These are phyloP conservation scores for Agelastica alni DNA, from an alignment of 2,888 invertebrate genomes.

Conservation along the genomic window DNA sequence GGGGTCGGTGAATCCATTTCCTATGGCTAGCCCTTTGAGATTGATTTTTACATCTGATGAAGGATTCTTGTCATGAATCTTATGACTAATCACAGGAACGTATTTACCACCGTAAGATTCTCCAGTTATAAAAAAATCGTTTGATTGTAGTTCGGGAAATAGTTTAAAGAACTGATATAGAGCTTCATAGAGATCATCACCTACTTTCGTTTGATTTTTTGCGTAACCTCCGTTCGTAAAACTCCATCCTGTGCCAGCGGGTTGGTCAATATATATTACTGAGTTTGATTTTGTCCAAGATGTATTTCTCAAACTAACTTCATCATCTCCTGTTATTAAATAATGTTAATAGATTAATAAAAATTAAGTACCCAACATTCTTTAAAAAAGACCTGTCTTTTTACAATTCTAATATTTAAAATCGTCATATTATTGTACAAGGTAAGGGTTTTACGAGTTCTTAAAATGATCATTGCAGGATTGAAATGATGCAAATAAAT, in stretches of 20 bases:
- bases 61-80: slow-evolving; percentile 9
- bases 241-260: slow-evolving; percentile 89
- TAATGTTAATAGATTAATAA: too few species aligned
- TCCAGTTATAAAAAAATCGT: slow-evolving; percentile 83
- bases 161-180: slow-evolving; percentile 79
- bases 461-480: too few species aligned
- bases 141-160: slow-evolving; percentile 71
- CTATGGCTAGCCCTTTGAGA: slow-evolving; percentile 69
- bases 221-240: slow-evolving; percentile 79
- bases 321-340: slow-evolving; percentile 45
- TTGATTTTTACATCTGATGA: slow-evolving; percentile 62
- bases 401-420: too few species aligned
- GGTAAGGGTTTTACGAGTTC: too few species aligned
- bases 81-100: slow-evolving; percentile 70
- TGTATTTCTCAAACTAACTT: slow-evolving; percentile 63
- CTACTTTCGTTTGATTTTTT: slow-evolving; percentile 75
- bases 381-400: too few species aligned
- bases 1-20: slow-evolving; percentile 77
- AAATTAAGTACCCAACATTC: slow-evolving; percentile 82
- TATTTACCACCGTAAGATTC: slow-evolving; percentile 86
- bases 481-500: too few species aligned
- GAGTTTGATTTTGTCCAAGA: slow-evolving; percentile 31
- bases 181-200: slow-evolving; percentile 74
- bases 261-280: slow-evolving; percentile 86
- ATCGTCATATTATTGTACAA: too few species aligned